Evolutionary conservation across 2,888 invertebrate genomes (phyloP).

Genomic region (Lasioglossum marginatum): DNA sequence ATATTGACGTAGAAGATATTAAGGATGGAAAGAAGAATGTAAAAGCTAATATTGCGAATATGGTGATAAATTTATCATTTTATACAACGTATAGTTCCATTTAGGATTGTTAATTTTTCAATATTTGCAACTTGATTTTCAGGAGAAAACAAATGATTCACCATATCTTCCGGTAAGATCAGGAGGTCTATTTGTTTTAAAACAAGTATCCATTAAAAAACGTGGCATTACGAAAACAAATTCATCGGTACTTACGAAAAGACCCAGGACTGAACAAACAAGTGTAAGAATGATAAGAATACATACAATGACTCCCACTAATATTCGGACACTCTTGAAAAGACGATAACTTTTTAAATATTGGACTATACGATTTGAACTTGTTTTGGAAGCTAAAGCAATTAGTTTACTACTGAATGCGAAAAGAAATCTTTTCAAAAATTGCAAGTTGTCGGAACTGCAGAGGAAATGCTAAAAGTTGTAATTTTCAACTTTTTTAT

Average conservation of each 20-base stretch:
- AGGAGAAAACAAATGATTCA: constrained; percentile 48
- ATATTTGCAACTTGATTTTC: constrained; percentile 13
- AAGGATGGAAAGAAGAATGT: constrained; percentile 11
- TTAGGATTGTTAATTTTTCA: background rate
- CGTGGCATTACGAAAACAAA: background rate
- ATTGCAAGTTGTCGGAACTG: no score
- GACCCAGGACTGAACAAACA: constrained; percentile 28
- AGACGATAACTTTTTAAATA: no score
- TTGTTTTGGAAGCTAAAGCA: no score
- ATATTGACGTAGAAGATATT: background rate
- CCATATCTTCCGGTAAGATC: constrained; percentile 54
- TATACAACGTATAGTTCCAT: background rate
- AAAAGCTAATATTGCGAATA: background rate
- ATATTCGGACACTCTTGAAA: no score
- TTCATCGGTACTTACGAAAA: constrained; percentile 54
- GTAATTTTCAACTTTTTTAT: no score
- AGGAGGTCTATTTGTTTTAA: constrained; percentile 39
- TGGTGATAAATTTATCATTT: constrained; percentile 19
- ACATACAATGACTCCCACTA: no score
- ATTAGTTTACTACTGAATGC: no score
- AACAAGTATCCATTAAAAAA: background rate
- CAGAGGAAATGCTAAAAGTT: no score
- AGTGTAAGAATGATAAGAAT: constrained; percentile 33
- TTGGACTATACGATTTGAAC: no score
- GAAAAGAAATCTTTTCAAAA: no score